Percentiles rank a stretch among this genome's conserved stretches.
These are phyloP conservation scores for Typhlichthys eigenmanni DNA, from an alignment of 2,797 vertebrate species.

Conservation along the genomic window DNA sequence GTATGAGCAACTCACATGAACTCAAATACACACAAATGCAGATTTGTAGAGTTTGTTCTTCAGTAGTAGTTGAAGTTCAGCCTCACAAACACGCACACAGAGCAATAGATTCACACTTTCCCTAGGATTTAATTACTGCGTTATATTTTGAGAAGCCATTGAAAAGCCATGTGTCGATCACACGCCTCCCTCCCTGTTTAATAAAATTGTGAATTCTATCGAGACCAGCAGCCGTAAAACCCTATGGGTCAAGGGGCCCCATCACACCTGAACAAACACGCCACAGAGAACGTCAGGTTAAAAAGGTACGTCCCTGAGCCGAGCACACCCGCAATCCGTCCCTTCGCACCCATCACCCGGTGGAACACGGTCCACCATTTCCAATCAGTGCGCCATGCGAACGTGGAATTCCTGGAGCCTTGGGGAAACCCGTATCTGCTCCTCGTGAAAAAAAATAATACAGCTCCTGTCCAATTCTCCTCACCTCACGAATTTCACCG, in stretches of 20 bases:
- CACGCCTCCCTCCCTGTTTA: constrained; percentile 74
- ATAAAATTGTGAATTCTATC: constrained; percentile 82
- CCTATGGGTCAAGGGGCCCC: constrained; percentile 60
- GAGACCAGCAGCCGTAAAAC: constrained; percentile 79
- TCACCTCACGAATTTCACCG: constrained; percentile 51
- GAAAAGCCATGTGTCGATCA: constrained; percentile 77
- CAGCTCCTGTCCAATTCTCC: constrained; percentile 30
- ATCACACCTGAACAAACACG: constrained; percentile 91
- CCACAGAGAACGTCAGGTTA: constrained; percentile 49
- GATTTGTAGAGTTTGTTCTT: too few relatives aligned
- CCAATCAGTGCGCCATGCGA: constrained; percentile 23
- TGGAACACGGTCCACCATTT: constrained; percentile 9
- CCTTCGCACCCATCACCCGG: neutral
- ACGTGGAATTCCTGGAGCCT: constrained; percentile 33
- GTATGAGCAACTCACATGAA: too few relatives aligned
- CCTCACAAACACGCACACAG: constrained; percentile 4
- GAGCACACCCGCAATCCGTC: neutral
- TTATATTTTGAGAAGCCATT: constrained; percentile 32
- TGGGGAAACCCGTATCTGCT: constrained; percentile 16
- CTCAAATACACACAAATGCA: too few relatives aligned
- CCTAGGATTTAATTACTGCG: neutral
- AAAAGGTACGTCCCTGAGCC: neutral
- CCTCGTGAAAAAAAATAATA: constrained; percentile 24
- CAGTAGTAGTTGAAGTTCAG: too few relatives aligned
- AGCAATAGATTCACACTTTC: neutral